Evolutionary conservation across 2,113 vertebrate genomes (phyloP).

Genomic region (Syngnathus scovelli): DNA sequence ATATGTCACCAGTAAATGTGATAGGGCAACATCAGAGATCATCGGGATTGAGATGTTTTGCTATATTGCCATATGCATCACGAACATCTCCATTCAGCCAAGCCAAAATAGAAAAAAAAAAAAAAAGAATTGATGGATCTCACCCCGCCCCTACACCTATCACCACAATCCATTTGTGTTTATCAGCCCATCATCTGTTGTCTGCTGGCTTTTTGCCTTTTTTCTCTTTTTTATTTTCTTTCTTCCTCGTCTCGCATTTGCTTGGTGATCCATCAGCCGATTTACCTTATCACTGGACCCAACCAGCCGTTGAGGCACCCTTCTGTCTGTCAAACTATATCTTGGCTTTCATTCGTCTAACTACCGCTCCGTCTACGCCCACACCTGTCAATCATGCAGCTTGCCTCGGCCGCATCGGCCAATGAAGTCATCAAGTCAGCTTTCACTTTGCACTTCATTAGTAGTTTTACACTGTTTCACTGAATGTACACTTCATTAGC

Average conservation of each 20-base stretch:
- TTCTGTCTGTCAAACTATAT: constrained; percentile 79
- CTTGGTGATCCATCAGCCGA: constrained; percentile 77
- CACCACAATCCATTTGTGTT: constrained; percentile 75
- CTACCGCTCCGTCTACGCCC: constrained; percentile 66
- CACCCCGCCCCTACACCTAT: constrained; percentile 61
- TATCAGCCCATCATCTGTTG: constrained; percentile 69
- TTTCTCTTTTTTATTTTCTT: constrained; percentile 49
- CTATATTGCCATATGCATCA: constrained; percentile 57
- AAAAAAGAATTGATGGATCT: constrained; percentile 70
- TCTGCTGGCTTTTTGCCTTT: constrained; percentile 53
- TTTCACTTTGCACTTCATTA: neutral
- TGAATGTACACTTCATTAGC: neutral
- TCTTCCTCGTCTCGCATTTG: constrained; percentile 69
- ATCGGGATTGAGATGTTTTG: constrained; percentile 61
- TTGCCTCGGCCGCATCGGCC: constrained; percentile 16
- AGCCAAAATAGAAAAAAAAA: constrained; percentile 27
- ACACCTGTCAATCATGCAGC: constrained; percentile 69
- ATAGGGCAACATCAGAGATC: constrained; percentile 25
- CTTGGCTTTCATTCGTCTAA: constrained; percentile 75
- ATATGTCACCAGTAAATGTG: constrained; percentile 13
- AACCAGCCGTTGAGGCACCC: constrained; percentile 75
- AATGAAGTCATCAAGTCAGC: neutral
- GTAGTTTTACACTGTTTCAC: neutral
- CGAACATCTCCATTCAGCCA: constrained; percentile 61
- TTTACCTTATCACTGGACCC: constrained; percentile 78